These are phyloP conservation scores for Oenanthe oenanthe DNA, from an alignment of 2,113 vertebrate genomes.

Conservation along the genomic window DNA sequence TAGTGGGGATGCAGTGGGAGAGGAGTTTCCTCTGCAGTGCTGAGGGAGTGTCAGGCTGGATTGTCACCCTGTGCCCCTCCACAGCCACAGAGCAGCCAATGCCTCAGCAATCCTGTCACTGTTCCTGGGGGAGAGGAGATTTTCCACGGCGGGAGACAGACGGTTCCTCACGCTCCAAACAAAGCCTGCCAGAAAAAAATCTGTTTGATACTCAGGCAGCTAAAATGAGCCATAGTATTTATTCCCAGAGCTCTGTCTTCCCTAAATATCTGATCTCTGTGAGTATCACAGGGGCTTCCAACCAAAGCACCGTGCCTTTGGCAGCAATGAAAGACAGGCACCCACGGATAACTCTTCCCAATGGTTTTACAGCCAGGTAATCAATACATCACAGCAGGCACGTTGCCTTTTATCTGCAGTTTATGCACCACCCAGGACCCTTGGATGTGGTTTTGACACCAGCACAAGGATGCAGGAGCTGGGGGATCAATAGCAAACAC, in stretches of 20 bases:
- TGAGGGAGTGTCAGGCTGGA: background rate
- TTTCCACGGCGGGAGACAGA: background rate
- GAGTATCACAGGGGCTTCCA: background rate
- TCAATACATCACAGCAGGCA: background rate
- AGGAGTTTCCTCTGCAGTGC: background rate
- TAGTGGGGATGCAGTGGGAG: background rate
- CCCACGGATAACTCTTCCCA: slow-evolving; percentile 22
- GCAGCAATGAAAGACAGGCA: slow-evolving; percentile 3
- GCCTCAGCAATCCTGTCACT: background rate
- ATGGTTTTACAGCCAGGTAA: slow-evolving; percentile 29
- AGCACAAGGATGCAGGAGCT: background rate
- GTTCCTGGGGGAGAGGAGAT: background rate
- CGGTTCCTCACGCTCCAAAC: background rate
- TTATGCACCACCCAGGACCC: background rate
- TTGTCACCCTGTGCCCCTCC: background rate
- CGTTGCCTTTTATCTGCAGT: slow-evolving; percentile 7
- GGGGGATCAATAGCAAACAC: slow-evolving; percentile 19
- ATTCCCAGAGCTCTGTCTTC: background rate
- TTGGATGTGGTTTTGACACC: background rate
- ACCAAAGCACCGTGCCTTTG: background rate
- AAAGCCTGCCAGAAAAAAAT: background rate
- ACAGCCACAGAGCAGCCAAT: accelerated
- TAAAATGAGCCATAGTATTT: slow-evolving; percentile 17
- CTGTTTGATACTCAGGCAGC: background rate
- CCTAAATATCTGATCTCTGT: background rate